Evolutionary conservation across 2,888 invertebrate species (phyloP).

Genomic region (Boloria selene): DNA sequence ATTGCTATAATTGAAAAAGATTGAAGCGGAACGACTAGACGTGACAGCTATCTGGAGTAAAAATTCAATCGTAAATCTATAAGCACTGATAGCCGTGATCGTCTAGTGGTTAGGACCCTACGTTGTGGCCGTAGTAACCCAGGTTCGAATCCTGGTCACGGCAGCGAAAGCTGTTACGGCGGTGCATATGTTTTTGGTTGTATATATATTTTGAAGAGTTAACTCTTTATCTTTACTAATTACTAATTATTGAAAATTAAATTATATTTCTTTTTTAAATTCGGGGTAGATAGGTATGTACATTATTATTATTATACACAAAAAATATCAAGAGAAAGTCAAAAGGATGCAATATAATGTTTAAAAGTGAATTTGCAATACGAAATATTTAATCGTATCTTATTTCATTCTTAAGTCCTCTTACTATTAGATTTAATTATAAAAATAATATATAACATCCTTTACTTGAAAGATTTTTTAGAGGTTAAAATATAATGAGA

Average conservation of each 20-base stretch:
- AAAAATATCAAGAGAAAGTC: too few species aligned
- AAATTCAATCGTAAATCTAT: slow-evolving; percentile 12
- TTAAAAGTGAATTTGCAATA: too few species aligned
- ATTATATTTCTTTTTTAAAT: not conserved
- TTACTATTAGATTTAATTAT: too few species aligned
- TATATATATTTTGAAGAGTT: slow-evolving; percentile 20
- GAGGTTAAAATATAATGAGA: too few species aligned
- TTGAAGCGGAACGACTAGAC: slow-evolving; percentile 36
- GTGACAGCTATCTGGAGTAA: slow-evolving; percentile 9
- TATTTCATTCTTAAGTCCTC: too few species aligned
- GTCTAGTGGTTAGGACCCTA: slow-evolving; percentile 90
- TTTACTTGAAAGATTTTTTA: too few species aligned
- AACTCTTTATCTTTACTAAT: slow-evolving; percentile 12
- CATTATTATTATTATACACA: too few species aligned
- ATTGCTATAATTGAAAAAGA: slow-evolving; percentile 22
- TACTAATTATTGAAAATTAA: not conserved
- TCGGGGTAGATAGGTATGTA: too few species aligned
- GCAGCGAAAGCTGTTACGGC: slow-evolving; percentile 52
- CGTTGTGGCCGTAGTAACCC: slow-evolving; percentile 90
- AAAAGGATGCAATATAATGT: too few species aligned
- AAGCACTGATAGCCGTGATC: slow-evolving; percentile 71
- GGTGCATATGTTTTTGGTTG: slow-evolving; percentile 32
- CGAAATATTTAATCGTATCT: too few species aligned
- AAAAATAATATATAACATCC: too few species aligned
- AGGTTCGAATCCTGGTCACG: slow-evolving; percentile 87